Evolutionary conservation across 2,888 invertebrate species (phyloP), one percentile per base, ranked within the genome.

Genomic region (Heliconius charithonia): DNA sequence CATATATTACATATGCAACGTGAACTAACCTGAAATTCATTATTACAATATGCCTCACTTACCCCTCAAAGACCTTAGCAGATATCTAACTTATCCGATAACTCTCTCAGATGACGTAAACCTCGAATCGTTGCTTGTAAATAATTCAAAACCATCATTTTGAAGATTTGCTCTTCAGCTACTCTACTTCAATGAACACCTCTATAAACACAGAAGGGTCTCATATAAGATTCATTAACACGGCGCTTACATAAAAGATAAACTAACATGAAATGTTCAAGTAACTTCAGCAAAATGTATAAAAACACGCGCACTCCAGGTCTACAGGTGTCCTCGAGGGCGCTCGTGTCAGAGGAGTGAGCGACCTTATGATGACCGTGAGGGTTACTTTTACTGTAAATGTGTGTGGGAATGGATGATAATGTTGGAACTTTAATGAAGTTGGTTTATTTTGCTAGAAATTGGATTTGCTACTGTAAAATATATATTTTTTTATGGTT

Each of bases 201-300:
- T 79, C 79, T 80, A 82, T 79, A 76, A 82, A 80, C 81, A 80
- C 75, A 75, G 80, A 80, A 75, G 71, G 62, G 29, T 76, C 71
- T 76, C 65, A 79, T 79, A 78, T 75, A 66, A 72, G 56, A n/a
- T 70, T 76, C 78, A 79, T 81, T 78, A 81, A 77, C 79, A 78
- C 71, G 76, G 79, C 76, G 66, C 72, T 69, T 56, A 73, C 67
- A 75, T 63, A 69, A 62, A 25, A 75, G 37, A n/a, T 70, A 71
- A 79, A 71, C 71, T 37, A 37, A 9, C 37, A 7, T 77, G 76
- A 75, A 75, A 77, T 76, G 70, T 79, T 70, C 66, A 73, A 69
- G 67, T 74, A 74, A 73, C 32, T 67, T 59, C 67, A 67, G 27
- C 41, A 62, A 72, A 29, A 9, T 63, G 45, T 51, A 41, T 66